phyloP scores from a whole-genome alignment of 2,888 invertebrate species.

The Leptopterna dolabrata region DNA sequence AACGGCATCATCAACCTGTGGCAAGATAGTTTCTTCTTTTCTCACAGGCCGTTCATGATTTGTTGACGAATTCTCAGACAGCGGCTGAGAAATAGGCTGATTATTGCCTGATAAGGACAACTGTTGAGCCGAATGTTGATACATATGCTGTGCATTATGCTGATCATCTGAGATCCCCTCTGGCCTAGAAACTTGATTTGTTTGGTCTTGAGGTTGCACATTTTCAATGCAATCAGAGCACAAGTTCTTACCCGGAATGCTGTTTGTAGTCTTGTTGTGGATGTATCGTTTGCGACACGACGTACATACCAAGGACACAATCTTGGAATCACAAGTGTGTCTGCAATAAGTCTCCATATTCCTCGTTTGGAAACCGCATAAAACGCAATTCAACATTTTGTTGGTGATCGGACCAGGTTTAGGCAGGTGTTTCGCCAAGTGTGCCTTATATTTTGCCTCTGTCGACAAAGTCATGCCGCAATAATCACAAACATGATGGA shows the following conservation, averaged over 20 bases:
- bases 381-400: slow-evolving; percentile 55
- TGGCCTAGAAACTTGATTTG: not conserved
- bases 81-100: not conserved
- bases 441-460: slow-evolving; percentile 50
- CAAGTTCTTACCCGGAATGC: slow-evolving; percentile 26
- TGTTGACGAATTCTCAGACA: not conserved
- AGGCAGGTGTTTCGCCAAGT: slow-evolving; percentile 29
- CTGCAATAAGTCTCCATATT: slow-evolving; percentile 58
- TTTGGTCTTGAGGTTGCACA: not conserved
- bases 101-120: not conserved
- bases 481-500: slow-evolving; percentile 37
- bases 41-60: not conserved
- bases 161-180: not conserved
- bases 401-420: slow-evolving; percentile 13
- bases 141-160: not conserved
- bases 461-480: slow-evolving; percentile 53
- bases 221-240: slow-evolving; percentile 23
- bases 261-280: not conserved
- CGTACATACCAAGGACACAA: slow-evolving; percentile 50
- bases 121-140: not conserved
- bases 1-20: not conserved
- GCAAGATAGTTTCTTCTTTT: not conserved
- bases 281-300: slow-evolving; percentile 54
- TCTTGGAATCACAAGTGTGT: slow-evolving; percentile 57
- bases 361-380: slow-evolving; percentile 57